phyloP scores from a whole-genome alignment of 30 jellyfish, hydroid and myxozoan genomes.

The Catostylus mosaicus region DNA sequence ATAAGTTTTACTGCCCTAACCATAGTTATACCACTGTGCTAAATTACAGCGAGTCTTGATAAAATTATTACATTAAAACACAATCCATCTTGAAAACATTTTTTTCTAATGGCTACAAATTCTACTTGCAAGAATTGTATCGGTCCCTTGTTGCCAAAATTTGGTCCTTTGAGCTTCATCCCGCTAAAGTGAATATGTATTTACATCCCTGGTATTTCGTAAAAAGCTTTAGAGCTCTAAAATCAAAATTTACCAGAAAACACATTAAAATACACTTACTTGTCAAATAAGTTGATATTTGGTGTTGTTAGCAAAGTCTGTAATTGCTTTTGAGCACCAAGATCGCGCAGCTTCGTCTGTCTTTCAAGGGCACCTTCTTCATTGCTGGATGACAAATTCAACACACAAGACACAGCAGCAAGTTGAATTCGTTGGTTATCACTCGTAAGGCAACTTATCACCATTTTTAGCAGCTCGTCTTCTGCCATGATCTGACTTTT shows the following conservation, averaged over 20 bases:
- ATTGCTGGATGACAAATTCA: conserved; percentile 53
- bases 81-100: too few relatives aligned
- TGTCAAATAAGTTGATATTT: conserved; percentile 69
- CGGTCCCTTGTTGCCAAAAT: too few relatives aligned
- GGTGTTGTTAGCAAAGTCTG: conserved; percentile 73
- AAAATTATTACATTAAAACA: too few relatives aligned
- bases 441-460: conserved; percentile 46
- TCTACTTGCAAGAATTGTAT: too few relatives aligned
- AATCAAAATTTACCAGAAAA: too few relatives aligned
- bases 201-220: too few relatives aligned
- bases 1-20: too few relatives aligned
- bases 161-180: too few relatives aligned
- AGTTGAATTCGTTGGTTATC: conserved; percentile 70
- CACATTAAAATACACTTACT: conserved; percentile 59
- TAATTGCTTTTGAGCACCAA: conserved; percentile 86
- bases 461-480: conserved; percentile 36
- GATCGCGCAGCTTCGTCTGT: conserved; percentile 73
- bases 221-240: too few relatives aligned
- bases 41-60: too few relatives aligned
- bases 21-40: too few relatives aligned
- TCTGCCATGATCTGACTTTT: conserved; percentile 63
- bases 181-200: background rate
- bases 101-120: too few relatives aligned
- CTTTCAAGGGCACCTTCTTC: conserved; percentile 76
- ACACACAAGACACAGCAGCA: conserved; percentile 80